Percentiles rank a stretch among this genome's conserved stretches.
Evolutionary conservation across 2,888 invertebrate genomes (phyloP).

Genomic region (Ophion costatus): DNA sequence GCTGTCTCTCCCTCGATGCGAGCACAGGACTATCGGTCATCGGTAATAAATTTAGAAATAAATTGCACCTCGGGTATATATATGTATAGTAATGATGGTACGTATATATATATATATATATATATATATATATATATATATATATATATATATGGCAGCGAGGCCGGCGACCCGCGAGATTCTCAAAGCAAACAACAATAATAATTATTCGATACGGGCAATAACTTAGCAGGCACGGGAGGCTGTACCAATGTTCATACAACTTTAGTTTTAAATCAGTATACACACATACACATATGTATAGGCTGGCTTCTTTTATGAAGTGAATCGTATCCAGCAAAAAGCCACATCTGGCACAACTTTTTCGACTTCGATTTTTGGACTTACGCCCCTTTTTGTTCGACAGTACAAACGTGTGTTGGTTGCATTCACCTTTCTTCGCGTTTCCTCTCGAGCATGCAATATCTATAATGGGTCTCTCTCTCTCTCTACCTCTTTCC

Average conservation of each 20-base stretch:
- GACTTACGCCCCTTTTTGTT: conserved; percentile 20
- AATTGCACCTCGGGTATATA: conserved; percentile 75
- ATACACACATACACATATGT: neutral
- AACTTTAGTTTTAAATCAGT: conserved; percentile 50
- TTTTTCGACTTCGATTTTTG: neutral
- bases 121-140: conserved; percentile 52
- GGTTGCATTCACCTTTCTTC: conserved; percentile 45
- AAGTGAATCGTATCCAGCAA: neutral
- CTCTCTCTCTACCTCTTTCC: neutral
- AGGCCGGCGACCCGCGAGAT: conserved; percentile 71
- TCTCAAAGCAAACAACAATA: conserved; percentile 83
- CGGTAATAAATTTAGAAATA: conserved; percentile 83
- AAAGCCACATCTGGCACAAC: neutral
- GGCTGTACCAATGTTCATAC: conserved; percentile 56
- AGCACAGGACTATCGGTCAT: conserved; percentile 80
- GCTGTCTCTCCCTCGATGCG: neutral
- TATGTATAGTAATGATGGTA: conserved; percentile 49
- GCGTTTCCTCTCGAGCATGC: conserved; percentile 72
- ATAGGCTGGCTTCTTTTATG: neutral
- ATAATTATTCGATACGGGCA: conserved; percentile 83
- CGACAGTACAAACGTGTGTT: neutral
- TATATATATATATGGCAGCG: conserved; percentile 36
- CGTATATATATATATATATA: conserved; percentile 25
- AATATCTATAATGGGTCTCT: conserved; percentile 82
- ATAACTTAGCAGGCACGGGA: conserved; percentile 75